Base-by-base conservation (phyloP, 2,797 vertebrate species). In the Selene dorsalis region DNA sequence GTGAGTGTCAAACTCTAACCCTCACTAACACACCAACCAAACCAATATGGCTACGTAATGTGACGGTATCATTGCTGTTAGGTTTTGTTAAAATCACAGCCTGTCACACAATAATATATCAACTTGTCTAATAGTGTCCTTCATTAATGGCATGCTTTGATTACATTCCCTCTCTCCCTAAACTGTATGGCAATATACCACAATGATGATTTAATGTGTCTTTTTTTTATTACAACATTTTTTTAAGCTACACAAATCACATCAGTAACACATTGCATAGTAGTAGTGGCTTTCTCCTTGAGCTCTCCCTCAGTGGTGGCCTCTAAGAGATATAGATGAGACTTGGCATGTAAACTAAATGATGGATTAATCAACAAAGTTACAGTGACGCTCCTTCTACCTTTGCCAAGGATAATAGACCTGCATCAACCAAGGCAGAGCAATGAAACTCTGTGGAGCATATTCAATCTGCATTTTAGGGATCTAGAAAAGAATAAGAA, bases 1-100 rank as follows among this genome's bases (percentile, higher is more conserved):
- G 98, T 99, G 92, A 97, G 98, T 96, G 58, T 72, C 80, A 55
- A 12, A 48, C 79, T 50, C 39, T 85, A 12, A 82, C 74, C 84
- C 71, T 86, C 28, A 12, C 59, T 8, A 10, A 11, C 48, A 67
- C 16, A n/a, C 30, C 1, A 56, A 56, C 32, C 12, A 74, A 50
- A 55, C 24, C 12, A 16, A 18, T 24, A 28, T 35, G n/a, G 12
- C 8, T 3, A 12, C 20, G 3, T 13, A 61, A 18, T 52, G 10
- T 52, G n/a, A n/a, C n/a, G n/a, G n/a, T n/a, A n/a, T n/a, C n/a
- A n/a, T n/a, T n/a, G n/a, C n/a, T n/a, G n/a, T n/a, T n/a, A n/a
- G n/a, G n/a, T n/a, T n/a, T n/a, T n/a, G n/a, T n/a, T n/a, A n/a
- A n/a, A n/a, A n/a, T n/a, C n/a, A n/a, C n/a, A n/a, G n/a, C n/a